These are phyloP conservation scores for Mobula hypostoma DNA, from an alignment of 2,113 vertebrate genomes.

Conservation along the genomic window DNA sequence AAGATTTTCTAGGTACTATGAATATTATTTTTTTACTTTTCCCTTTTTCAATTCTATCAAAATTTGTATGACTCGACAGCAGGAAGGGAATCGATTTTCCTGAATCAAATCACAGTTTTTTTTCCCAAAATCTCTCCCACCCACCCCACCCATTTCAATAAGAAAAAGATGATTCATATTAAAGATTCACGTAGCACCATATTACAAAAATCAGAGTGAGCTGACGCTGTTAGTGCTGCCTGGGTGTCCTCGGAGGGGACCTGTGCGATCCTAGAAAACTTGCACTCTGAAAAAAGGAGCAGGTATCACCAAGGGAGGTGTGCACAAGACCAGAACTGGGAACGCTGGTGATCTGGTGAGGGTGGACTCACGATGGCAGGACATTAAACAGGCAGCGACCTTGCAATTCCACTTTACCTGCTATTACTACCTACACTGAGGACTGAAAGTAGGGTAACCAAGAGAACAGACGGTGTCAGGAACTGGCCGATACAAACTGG, in stretches of 20 bases:
- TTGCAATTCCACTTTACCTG: neutral
- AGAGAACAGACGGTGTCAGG: too few species aligned
- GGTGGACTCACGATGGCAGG: neutral
- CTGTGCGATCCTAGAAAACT: neutral
- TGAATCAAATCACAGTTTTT: slow-evolving; percentile 76
- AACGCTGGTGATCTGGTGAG: neutral
- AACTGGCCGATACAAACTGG: neutral
- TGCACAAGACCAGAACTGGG: neutral
- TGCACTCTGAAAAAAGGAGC: neutral
- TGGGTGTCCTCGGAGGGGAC: slow-evolving; percentile 34
- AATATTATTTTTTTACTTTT: slow-evolving; percentile 60
- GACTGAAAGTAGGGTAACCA: neutral
- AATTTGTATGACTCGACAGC: slow-evolving; percentile 74
- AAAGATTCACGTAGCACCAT: slow-evolving; percentile 91
- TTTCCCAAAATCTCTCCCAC: slow-evolving; percentile 71
- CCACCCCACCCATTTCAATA: slow-evolving; percentile 45
- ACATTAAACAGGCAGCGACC: neutral
- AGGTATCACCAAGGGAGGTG: too few species aligned
- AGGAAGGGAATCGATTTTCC: slow-evolving; percentile 62
- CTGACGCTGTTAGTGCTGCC: slow-evolving; percentile 84
- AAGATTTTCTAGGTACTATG: slow-evolving; percentile 44
- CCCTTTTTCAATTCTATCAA: slow-evolving; percentile 76
- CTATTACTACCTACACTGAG: neutral
- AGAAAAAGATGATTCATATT: slow-evolving; percentile 73
- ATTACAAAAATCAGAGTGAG: slow-evolving; percentile 80